These are phyloP conservation scores for Phocoena phocoena DNA, from an alignment of 2,113 vertebrate genomes.

Conservation along the genomic window DNA sequence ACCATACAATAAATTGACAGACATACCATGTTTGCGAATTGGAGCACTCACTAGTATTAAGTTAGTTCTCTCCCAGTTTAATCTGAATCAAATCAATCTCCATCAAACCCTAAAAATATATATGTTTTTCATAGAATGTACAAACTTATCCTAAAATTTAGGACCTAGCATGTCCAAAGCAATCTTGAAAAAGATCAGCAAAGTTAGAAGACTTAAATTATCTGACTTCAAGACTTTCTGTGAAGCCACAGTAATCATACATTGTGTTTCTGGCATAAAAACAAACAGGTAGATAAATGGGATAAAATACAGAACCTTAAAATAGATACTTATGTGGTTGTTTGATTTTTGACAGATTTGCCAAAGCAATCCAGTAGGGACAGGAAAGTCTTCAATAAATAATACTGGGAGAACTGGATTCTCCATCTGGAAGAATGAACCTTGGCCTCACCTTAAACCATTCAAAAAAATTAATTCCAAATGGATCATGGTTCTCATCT, in stretches of 20 bases:
- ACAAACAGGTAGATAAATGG: neutral
- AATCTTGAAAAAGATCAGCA: neutral
- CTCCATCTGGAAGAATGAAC: neutral
- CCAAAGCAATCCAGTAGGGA: neutral
- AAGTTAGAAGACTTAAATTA: neutral
- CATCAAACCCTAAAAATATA: neutral
- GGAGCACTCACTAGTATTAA: neutral
- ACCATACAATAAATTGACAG: neutral
- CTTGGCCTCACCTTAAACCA: neutral
- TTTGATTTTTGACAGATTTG: neutral
- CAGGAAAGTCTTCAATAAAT: neutral
- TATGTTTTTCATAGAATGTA: neutral
- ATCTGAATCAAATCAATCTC: neutral
- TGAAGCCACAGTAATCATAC: neutral
- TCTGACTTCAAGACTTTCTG: neutral
- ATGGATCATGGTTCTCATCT: neutral
- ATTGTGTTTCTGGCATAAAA: slow-evolving; percentile 11
- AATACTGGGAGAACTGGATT: neutral
- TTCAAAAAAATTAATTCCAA: neutral
- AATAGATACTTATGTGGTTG: neutral
- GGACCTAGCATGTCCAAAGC: neutral
- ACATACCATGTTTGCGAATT: neutral
- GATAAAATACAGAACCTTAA: neutral
- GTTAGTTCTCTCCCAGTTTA: neutral
- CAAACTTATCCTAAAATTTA: neutral